These are phyloP conservation scores for Drosophila mercatorum DNA, from an alignment of 2,888 invertebrate genomes.

Conservation along the genomic window DNA sequence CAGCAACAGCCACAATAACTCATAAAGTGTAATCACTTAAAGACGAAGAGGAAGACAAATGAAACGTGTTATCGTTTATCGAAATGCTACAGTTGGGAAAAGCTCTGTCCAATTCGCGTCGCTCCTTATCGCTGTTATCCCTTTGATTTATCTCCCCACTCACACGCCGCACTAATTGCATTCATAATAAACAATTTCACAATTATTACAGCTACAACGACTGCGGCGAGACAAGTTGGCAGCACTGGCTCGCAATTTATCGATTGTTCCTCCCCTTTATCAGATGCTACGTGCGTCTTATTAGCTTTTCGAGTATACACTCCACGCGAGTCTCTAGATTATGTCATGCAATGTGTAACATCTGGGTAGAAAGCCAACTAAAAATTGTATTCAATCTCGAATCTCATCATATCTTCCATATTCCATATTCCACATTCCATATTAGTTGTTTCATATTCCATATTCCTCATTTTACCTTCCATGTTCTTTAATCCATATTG, in stretches of 20 bases:
- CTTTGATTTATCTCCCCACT: constrained; percentile 77
- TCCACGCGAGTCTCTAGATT: background rate
- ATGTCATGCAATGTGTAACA: background rate
- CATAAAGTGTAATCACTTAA: constrained; percentile 77
- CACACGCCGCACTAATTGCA: constrained; percentile 62
- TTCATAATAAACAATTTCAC: constrained; percentile 68
- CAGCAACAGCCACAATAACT: constrained; percentile 58
- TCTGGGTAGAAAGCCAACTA: too few relatives aligned
- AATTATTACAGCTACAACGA: constrained; percentile 43
- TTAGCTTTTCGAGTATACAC: constrained; percentile 35
- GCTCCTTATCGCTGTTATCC: constrained; percentile 75
- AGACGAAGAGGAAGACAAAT: constrained; percentile 23
- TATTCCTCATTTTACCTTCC: background rate
- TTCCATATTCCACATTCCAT: too few relatives aligned
- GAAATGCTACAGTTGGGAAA: constrained; percentile 34
- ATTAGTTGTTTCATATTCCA: background rate
- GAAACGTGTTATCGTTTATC: constrained; percentile 75
- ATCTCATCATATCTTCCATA: background rate
- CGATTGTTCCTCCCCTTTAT: constrained; percentile 50
- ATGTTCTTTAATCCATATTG: background rate
- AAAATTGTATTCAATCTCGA: background rate
- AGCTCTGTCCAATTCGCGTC: constrained; percentile 48
- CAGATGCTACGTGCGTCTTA: constrained; percentile 64
- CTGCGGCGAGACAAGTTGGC: constrained; percentile 16
- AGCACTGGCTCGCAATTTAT: constrained; percentile 39